Evolutionary conservation across 2,113 vertebrate species (phyloP).

Genomic region (Ibidorhyncha struthersii): DNA sequence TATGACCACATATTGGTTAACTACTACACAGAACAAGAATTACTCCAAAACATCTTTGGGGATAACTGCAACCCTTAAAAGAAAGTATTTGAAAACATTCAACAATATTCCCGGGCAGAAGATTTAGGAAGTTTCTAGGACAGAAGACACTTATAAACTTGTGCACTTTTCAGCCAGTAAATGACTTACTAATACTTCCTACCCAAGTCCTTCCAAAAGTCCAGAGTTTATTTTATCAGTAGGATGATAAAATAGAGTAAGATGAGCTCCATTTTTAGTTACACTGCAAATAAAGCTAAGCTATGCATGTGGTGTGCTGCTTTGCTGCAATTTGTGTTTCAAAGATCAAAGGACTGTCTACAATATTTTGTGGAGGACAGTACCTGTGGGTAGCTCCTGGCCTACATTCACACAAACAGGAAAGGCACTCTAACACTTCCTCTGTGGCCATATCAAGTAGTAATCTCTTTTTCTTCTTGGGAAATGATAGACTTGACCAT

Average conservation of each 20-base stretch:
- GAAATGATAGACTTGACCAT: neutral
- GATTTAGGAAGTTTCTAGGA: neutral
- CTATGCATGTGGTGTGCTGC: neutral
- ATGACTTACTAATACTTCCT: neutral
- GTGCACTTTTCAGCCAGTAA: neutral
- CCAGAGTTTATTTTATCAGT: neutral
- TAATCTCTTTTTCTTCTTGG: neutral
- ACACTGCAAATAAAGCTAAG: neutral
- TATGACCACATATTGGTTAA: neutral
- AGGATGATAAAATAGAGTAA: neutral
- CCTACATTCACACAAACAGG: neutral
- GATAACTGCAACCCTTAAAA: neutral
- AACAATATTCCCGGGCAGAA: neutral
- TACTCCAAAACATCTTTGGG: neutral
- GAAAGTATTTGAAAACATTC: neutral
- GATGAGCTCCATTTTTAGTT: neutral
- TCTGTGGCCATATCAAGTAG: neutral
- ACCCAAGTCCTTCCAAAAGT: neutral
- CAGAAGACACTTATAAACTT: neutral
- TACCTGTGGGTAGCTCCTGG: neutral
- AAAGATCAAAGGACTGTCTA: neutral
- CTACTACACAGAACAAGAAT: neutral
- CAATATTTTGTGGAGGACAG: neutral
- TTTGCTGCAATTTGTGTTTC: neutral
- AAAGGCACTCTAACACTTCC: neutral